Base-by-base conservation (phyloP, 2,113 vertebrate species). In the Loxodonta africana region DNA sequence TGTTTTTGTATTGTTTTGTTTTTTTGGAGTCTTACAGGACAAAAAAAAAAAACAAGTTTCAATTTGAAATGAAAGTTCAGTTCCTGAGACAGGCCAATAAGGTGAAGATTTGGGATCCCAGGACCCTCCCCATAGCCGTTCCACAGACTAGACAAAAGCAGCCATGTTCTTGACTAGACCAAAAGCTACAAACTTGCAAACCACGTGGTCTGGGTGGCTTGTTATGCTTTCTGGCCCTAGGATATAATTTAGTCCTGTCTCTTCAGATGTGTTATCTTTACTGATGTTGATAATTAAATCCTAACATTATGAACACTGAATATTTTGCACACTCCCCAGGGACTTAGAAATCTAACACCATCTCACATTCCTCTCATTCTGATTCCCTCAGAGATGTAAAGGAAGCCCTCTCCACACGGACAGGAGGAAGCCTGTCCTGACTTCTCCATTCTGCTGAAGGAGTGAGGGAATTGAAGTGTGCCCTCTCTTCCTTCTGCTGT, bases 21-120 rank as follows among this genome's bases (percentile, higher is more conserved):
- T 48, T 60, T 62, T 23, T 62, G 18, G 18, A 23, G 21, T 62
- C 21, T 23, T 30, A 80, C 15, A 1, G 17, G 11, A 65, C 12
- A 44, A 71, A 71, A 89, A 77, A 48, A 48, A 77, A 67, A 80
- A 12, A 53, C 1, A 51, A 1, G 10, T 46, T 62, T 84, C 7
- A 26, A 37, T 23, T 82, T 96, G 62, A 93, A 93, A 74, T 83
- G 51, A 73, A 92, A 91, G 71, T 81, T 93, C 28, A 85, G 48
- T 23, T 21, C 44, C 26, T 84, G 30, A 73, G 44, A 88, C 20
- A 84, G 74, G 44, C 10, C 12, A 33, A 1, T 48, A 23, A 20
- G 6, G 18, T 4, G 57, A 17, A 85, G 25, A 30, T 18, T 2
- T n/a, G 10, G 94, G 30, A 71, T 48, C 9, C 51, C 46, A 81